Evolutionary conservation across 1,140 invertebrate genomes (phyloP).

Genomic region (Penaeus indicus): DNA sequence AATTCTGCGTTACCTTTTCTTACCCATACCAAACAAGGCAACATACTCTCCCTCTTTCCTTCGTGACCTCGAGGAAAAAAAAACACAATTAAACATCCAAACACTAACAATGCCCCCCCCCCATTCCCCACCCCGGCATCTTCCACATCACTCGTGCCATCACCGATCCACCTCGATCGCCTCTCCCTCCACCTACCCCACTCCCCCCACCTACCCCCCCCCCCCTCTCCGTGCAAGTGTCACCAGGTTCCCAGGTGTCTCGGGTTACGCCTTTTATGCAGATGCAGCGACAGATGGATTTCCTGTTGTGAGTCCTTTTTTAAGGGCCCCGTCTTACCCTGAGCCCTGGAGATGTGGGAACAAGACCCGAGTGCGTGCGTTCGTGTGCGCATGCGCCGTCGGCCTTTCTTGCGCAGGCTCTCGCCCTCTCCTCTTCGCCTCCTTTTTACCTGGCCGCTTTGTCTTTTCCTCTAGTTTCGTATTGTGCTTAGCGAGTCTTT

Average conservation of each 20-base stretch:
- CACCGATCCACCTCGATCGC: background rate
- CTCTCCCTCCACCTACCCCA: background rate
- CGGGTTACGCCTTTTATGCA: constrained; percentile 46
- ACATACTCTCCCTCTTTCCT: no score
- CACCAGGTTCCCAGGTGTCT: constrained; percentile 41
- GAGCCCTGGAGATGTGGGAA: no score
- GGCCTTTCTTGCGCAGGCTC: no score
- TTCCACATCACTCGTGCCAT: background rate
- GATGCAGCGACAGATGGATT: constrained; percentile 48
- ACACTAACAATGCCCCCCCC: background rate
- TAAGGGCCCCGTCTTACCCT: no score
- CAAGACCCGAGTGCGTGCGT: background rate
- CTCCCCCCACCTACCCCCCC: background rate
- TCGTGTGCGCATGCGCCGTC: background rate
- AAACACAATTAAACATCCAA: no score
- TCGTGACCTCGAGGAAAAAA: no score
- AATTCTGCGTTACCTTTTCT: no score
- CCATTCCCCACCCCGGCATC: background rate
- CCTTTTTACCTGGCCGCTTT: no score
- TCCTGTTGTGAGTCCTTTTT: constrained; percentile 37
- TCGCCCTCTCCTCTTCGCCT: no score
- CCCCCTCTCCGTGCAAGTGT: background rate
- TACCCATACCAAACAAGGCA: no score
- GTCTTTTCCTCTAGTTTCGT: no score
- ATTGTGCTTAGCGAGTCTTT: no score